Evolutionary conservation across 2,888 invertebrate genomes (phyloP).

Genomic region (Lasius platythorax): DNA sequence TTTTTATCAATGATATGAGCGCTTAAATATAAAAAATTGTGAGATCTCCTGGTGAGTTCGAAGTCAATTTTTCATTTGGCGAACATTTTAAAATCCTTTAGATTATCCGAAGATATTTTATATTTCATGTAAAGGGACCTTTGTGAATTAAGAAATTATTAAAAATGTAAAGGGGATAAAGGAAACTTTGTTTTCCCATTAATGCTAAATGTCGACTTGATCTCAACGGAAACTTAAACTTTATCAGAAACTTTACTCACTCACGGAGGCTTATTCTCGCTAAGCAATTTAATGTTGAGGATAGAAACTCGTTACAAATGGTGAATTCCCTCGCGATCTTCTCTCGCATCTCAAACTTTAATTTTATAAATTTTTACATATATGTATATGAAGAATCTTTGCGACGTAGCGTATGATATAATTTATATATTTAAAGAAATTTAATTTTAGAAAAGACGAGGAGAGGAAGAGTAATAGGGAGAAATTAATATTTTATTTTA

Average conservation of each 20-base stretch:
- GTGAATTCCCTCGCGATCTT: slow-evolving; percentile 17
- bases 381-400: too few species aligned
- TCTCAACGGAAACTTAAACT: slow-evolving; percentile 8
- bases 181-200: slow-evolving; percentile 20
- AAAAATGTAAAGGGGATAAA: slow-evolving; percentile 26
- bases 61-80: background rate
- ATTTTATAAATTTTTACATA: slow-evolving; percentile 19
- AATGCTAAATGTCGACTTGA: slow-evolving; percentile 32
- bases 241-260: slow-evolving; percentile 13
- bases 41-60: background rate
- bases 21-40: background rate
- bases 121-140: slow-evolving; percentile 9
- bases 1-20: background rate
- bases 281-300: slow-evolving; percentile 19
- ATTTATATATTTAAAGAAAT: background rate
- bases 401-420: background rate
- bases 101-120: slow-evolving; percentile 18
- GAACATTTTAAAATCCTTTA: background rate
- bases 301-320: slow-evolving; percentile 26
- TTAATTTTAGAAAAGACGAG: background rate
- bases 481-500: background rate
- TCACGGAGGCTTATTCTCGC: background rate
- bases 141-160: slow-evolving; percentile 7
- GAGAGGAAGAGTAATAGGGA: background rate
- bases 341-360: background rate